Base-by-base conservation (phyloP, 2,888 invertebrate genomes). In the Yponomeuta evonymella region DNA sequence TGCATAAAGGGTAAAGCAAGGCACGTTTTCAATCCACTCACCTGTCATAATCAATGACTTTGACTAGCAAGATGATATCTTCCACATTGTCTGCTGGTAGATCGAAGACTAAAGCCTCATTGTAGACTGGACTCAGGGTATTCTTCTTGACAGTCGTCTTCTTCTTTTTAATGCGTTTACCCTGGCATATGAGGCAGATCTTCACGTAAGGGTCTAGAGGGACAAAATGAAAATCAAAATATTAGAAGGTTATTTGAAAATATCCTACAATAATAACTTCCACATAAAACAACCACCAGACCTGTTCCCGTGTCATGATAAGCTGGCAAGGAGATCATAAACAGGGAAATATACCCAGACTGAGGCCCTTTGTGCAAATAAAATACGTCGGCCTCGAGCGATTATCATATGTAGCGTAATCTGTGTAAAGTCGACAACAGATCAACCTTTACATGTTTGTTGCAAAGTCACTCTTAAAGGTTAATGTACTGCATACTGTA, bases 31-130 rank as follows among this genome's bases (percentile, higher is more conserved):
- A 9, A 1, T 10, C 9, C 48, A 78, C 90, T 89, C 79, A 97
- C 97, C 96, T 95, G 89, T 97, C 97, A 84, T 97, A 97, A 86
- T 97, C 97, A 79, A 97, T 96, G 73, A 97, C 96, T 93, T 97
- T 97, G 74, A 97, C 94, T 69, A 97, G 93, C 66, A 97, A 92
- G 74, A 96, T 96, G 74, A 97, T 96, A 76, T 97, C 97, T 79
- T 96, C 96, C 62, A 96, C 94, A 80, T 96, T 97, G 72, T 95
- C 95, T 10, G 95, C 94, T 0, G 97, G 96, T 15, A 98, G 95
- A 81, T 98, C 98, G 83, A 98, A 98, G 11, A 98, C 97, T 74
- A 98, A 90, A 0, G 98, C 97, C 84, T 98, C 98, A 83, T 98
- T 98, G 90, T 97, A 98, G 0, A 98, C 96, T 0, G 98, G 98